Percentiles rank a stretch among this genome's conserved stretches.
Conservation (phyloP, 2,888 invertebrate genomes). For the Cryptosula pallasiana region DNA sequence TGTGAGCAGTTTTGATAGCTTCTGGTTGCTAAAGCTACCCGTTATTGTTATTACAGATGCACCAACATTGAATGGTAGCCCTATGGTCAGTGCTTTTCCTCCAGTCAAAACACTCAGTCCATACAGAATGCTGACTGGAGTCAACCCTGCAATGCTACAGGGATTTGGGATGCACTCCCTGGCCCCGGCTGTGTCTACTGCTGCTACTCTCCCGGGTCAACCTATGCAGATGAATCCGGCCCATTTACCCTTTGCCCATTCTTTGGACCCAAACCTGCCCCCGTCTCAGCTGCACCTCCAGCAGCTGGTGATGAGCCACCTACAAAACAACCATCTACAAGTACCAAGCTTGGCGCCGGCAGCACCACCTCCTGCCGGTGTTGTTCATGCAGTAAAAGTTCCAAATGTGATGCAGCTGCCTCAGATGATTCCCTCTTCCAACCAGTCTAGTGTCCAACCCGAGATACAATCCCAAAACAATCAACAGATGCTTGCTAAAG, state of each 20-base stretch:
- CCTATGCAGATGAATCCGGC: neutral
- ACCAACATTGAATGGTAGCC: neutral
- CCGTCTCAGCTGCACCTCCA: neutral
- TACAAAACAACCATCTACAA: neutral
- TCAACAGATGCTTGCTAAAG: no score
- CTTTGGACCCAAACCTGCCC: no score
- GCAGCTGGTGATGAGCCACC: neutral
- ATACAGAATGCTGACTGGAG: neutral
- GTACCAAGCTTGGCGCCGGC: neutral
- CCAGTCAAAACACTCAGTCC: neutral
- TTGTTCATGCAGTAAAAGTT: neutral
- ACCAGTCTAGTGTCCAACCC: neutral
- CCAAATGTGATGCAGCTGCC: neutral
- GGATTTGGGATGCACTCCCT: neutral
- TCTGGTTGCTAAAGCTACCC: no score
- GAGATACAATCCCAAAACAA: neutral
- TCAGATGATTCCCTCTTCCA: neutral
- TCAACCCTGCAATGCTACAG: constrained; percentile 13
- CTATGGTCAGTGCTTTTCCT: neutral
- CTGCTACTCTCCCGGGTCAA: neutral
- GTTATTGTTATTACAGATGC: no score
- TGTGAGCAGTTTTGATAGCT: no score
- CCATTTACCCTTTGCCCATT: neutral
- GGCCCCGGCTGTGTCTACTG: neutral
- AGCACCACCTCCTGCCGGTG: neutral